Base-by-base conservation (phyloP, 2,113 vertebrate species). In the Azemiops feae region DNA sequence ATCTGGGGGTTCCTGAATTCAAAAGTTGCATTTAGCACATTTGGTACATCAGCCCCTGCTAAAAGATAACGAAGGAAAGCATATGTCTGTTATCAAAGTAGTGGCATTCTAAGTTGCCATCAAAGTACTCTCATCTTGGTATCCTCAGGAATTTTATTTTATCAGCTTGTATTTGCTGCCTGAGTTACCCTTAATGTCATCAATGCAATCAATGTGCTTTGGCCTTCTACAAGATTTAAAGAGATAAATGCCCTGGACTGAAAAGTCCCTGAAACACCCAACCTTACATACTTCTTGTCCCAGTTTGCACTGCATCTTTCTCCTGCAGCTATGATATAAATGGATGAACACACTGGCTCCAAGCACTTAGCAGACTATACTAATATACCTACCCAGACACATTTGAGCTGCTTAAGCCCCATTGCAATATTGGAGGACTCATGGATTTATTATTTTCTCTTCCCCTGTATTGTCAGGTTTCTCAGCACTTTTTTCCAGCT, bases 381-480 rank as follows among this genome's bases (percentile, higher is more conserved):
- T 89, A 93, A 16, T 85, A 52, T 53, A 64, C 89, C 45, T 93
- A 45, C 25, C 47, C 55, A 86, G 53, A 57, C 47, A 87, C 88
- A 90, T 90, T 89, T 90, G 92, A 93, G 81, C 52, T 45, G 25
- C 23, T 89, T 54, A 27, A 39, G 47, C 74, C 74, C n/a, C 81
- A 90, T 3, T 60, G 20, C 74, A 64, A 43, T 90, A 93, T 57
- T 43, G 45, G 16, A 58, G 55, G 92, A 81, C 43, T 90, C 5
- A 20, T 90, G 55, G 89, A 89, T 53, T 87, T 87, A 27, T 90
- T 89, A 89, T 90, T 23, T 53, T 25, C 45, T 34, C 86, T 69
- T 23, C 86, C 45, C 30, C 45, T 39, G 1, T 85, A 69, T 34
- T 92, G n/a, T 86, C 54, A 86, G 30, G 23, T 55, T 53, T 81